Percentiles rank a stretch among this genome's conserved stretches.
phyloP scores from a whole-genome alignment of 2,797 vertebrate genomes.

The Chloroceryle inda region DNA sequence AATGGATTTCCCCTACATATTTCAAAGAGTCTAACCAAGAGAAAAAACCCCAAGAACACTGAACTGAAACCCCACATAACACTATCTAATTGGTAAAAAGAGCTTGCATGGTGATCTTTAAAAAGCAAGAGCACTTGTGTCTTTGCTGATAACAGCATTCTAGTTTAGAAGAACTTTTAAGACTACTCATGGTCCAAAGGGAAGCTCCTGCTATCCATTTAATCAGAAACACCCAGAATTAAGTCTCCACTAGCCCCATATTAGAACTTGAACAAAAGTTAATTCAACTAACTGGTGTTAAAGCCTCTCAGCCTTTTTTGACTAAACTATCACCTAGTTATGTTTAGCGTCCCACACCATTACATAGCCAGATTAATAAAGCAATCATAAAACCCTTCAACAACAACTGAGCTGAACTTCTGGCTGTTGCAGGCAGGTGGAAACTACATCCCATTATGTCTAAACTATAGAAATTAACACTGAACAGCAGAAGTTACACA shows the following conservation, averaged over 20 bases:
- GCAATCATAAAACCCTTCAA: not conserved
- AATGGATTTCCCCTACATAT: not conserved
- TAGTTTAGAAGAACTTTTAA: not conserved
- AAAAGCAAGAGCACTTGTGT: not conserved
- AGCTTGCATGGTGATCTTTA: not conserved
- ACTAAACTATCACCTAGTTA: not conserved
- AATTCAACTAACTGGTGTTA: not conserved
- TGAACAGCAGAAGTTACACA: rapidly evolving
- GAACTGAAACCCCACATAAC: not conserved
- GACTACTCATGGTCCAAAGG: not conserved
- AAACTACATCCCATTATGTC: not conserved
- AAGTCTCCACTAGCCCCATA: not conserved
- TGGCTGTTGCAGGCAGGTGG: not conserved
- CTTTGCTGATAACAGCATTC: not conserved
- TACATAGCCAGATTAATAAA: not conserved
- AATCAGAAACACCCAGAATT: not conserved
- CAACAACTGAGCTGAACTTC: rapidly evolving
- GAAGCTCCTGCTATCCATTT: not conserved
- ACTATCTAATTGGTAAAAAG: not conserved
- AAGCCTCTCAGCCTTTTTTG: not conserved
- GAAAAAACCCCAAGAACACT: too few species aligned
- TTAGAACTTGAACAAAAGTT: not conserved
- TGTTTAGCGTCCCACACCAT: not conserved
- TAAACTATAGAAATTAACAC: not conserved
- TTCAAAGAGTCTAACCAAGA: not conserved